Evolutionary conservation across 2,888 invertebrate species (phyloP).

Genomic region (Escarpia spicata): DNA sequence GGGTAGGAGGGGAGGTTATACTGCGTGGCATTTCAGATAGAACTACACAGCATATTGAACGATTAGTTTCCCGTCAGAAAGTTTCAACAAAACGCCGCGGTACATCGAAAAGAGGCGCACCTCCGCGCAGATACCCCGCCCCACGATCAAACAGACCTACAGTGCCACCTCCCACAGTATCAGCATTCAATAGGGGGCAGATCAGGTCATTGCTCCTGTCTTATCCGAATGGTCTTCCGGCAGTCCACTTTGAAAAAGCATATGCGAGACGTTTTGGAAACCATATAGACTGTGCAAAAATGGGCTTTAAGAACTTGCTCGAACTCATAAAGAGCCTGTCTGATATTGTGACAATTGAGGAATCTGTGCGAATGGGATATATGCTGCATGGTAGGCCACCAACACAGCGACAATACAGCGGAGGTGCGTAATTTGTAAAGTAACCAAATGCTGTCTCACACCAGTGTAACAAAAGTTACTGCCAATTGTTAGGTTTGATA

Average conservation of each 20-base stretch:
- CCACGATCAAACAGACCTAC: not conserved
- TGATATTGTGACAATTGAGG: slow-evolving; percentile 19
- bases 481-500: no score
- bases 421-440: not conserved
- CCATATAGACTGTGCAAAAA: not conserved
- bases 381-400: not conserved
- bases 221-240: not conserved
- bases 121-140: not conserved
- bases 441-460: no score
- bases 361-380: not conserved
- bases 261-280: slow-evolving; percentile 17
- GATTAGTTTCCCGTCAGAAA: slow-evolving; percentile 19
- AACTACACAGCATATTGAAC: slow-evolving; percentile 20
- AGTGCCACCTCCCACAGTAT: not conserved
- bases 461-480: no score
- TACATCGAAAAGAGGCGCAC: not conserved
- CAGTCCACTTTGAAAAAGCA: slow-evolving; percentile 2
- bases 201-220: slow-evolving; percentile 8
- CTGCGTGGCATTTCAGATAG: slow-evolving; percentile 41
- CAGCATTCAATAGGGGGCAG: not conserved
- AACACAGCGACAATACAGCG: not conserved
- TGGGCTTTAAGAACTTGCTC: slow-evolving; percentile 20
- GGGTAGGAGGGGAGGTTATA: slow-evolving; percentile 46
- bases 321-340: slow-evolving; percentile 8
- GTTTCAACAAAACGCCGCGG: not conserved